Base-by-base conservation (phyloP, 2,888 invertebrate species). In the Coelopa pilipes region DNA sequence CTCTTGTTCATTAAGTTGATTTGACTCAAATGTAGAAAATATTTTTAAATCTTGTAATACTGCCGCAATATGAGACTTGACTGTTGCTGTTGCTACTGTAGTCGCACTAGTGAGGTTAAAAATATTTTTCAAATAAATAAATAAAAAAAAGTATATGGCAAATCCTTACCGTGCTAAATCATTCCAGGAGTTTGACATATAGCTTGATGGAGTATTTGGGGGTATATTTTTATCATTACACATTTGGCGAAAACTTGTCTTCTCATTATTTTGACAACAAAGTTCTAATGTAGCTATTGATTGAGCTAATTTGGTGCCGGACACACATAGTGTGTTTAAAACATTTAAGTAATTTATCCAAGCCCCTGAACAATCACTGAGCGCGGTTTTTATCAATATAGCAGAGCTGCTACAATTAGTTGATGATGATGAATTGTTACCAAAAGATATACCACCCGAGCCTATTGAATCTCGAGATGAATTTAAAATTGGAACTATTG, bases 61-160 rank as follows among this genome's bases (percentile, higher is more conserved):
- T 49, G 90, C 89, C 21, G 91, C 89, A 67, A 92, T 90, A 79
- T 92, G 92, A 74, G 90, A 90, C 83, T 91, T 91, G 0, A 92
- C 91, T 0, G 91, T 90, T 76, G 90, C 90, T 77, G 90, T 91
- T 19, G 92, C 92, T 72, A 90, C 89, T 59, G 90, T 89, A 2
- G 92, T 92, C 1, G 91, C 90, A 82, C 90, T 80, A 59, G 12
- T 65, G 59, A 34, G 13, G 49, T 49, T 49, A 49, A 11, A 49
- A 11, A 49, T 49, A 49, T 49, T 49, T 11, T 13, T 10, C 10
- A 49, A 11, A 49, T 49, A 49, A 49, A 49, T 11, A 49, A 49
- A n/a, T n/a, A n/a, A n/a, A n/a, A n/a, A n/a, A n/a, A n/a, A n/a
- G n/a, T n/a, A n/a, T n/a, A n/a, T n/a, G n/a, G n/a, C n/a, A 60